A percentile compares a stretch with the other conserved stretches of the same genome.
Evolutionary conservation across 1,140 invertebrate genomes (phyloP).

Genomic region (Manduca sexta): DNA sequence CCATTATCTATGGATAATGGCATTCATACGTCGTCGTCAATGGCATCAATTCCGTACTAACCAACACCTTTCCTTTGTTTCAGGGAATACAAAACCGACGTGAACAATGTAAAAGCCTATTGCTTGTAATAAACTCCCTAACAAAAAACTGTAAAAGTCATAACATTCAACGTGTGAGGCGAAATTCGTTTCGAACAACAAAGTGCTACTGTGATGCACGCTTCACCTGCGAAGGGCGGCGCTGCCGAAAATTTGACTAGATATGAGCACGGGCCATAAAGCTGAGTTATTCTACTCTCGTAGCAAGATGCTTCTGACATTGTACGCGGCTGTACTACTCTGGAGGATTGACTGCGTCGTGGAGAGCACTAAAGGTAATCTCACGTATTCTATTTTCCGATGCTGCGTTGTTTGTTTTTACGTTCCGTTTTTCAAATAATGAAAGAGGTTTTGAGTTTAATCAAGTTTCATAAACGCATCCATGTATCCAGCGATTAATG

Average conservation of each 20-base stretch:
- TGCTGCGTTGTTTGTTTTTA: too few species aligned
- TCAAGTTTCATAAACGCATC: too few species aligned
- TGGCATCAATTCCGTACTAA: too few species aligned
- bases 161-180: slow-evolving; percentile 12
- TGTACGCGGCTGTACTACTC: slow-evolving; percentile 48
- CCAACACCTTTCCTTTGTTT: slow-evolving; percentile 1
- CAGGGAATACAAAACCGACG: neutral
- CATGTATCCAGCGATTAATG: too few species aligned
- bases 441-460: too few species aligned
- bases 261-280: slow-evolving; percentile 47
- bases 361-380: slow-evolving; percentile 61
- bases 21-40: too few species aligned
- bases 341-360: slow-evolving; percentile 58
- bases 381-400: slow-evolving; percentile 5
- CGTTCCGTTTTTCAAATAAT: too few species aligned
- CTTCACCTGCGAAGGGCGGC: slow-evolving; percentile 27
- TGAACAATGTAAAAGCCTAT: neutral
- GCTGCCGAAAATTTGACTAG: slow-evolving; percentile 35
- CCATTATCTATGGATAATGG: too few species aligned
- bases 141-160: neutral
- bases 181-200: slow-evolving; percentile 20
- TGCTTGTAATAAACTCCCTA: neutral
- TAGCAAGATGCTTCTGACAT: slow-evolving; percentile 52
- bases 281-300: slow-evolving; percentile 24
- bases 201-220: slow-evolving; percentile 40